These are phyloP conservation scores for Axea sp. DNA, from an alignment of 2,888 invertebrate genomes.

Conservation along the genomic window DNA sequence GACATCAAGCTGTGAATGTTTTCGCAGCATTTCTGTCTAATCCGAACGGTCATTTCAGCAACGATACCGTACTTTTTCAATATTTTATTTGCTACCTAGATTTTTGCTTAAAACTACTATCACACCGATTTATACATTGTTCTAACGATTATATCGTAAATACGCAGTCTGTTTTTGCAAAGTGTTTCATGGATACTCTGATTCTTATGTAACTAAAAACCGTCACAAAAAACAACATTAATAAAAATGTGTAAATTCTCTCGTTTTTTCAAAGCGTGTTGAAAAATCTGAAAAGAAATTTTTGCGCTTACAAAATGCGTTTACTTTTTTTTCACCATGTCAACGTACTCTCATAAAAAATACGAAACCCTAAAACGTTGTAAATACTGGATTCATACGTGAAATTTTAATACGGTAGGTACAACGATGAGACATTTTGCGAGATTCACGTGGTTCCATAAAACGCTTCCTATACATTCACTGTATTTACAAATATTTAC, in stretches of 20 bases:
- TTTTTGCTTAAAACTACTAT: slow-evolving; percentile 76
- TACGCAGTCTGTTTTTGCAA: slow-evolving; percentile 63
- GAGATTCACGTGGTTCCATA: slow-evolving; percentile 39
- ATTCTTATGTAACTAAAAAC: slow-evolving; percentile 15
- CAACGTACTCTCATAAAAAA: slow-evolving; percentile 11
- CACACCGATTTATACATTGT: slow-evolving; percentile 79
- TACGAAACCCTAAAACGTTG: slow-evolving; percentile 21
- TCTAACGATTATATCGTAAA: slow-evolving; percentile 68
- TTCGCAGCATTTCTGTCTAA: slow-evolving; percentile 5
- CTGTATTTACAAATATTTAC: slow-evolving; percentile 77
- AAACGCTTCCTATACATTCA: slow-evolving; percentile 57
- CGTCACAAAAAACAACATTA: background rate
- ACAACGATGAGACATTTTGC: slow-evolving; percentile 44
- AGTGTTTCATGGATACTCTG: slow-evolving; percentile 43
- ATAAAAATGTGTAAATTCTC: slow-evolving; percentile 17
- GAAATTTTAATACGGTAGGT: slow-evolving; percentile 34
- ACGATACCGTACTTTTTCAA: slow-evolving; percentile 66
- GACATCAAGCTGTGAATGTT: slow-evolving; percentile 23
- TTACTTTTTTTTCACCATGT: slow-evolving; percentile 2
- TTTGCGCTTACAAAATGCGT: slow-evolving; percentile 31
- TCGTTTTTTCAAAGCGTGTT: background rate
- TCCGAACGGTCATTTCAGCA: slow-evolving; percentile 42
- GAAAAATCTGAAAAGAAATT: slow-evolving; percentile 4
- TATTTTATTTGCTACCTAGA: slow-evolving; percentile 73
- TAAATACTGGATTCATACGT: slow-evolving; percentile 27